Evolutionary conservation across 30 jellyfish, hydroid and myxozoan species (phyloP).

Genomic region (Hydra vulgaris): DNA sequence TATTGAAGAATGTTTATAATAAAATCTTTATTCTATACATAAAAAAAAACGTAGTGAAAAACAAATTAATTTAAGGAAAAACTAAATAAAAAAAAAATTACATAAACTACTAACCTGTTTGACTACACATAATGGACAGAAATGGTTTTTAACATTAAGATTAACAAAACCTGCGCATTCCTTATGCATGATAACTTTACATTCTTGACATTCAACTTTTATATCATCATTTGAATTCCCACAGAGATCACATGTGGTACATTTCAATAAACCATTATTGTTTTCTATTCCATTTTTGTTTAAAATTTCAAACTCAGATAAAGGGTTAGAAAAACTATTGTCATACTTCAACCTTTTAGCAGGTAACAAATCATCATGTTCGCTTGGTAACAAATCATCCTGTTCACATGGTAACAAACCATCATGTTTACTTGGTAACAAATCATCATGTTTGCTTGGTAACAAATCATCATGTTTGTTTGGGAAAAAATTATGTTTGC

Average conservation of each 20-base stretch:
- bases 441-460: neutral
- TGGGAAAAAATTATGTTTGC: neutral
- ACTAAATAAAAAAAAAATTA: neutral
- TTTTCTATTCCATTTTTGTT: no score
- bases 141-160: neutral
- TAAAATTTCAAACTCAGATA: no score
- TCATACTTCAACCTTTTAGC: neutral
- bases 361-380: no score
- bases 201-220: conserved; percentile 20
- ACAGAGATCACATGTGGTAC: conserved; percentile 39
- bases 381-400: no score
- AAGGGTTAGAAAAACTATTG: neutral
- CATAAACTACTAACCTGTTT: conserved; percentile 28
- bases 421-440: neutral
- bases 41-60: neutral
- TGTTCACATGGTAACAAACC: neutral
- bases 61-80: neutral
- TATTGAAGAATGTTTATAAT: no score
- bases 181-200: conserved; percentile 32
- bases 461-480: neutral
- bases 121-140: conserved; percentile 41
- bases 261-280: neutral
- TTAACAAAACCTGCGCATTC: conserved; percentile 32
- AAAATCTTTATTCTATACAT: no score
- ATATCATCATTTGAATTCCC: conserved; percentile 8